Evolutionary conservation across 2,113 vertebrate genomes (phyloP).

Genomic region (Ramphastos sulfuratus): DNA sequence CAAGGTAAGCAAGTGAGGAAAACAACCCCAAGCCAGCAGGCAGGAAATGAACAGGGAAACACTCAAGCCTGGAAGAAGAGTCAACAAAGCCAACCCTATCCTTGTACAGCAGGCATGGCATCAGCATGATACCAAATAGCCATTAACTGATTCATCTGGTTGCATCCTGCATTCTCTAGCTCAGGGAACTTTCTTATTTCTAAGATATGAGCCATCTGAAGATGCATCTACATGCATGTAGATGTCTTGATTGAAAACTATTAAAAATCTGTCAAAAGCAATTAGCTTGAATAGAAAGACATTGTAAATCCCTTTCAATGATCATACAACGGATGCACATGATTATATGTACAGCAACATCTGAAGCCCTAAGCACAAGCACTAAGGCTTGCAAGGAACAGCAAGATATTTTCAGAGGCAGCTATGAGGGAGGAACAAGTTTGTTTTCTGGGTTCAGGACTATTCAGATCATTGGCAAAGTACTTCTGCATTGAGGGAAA

Average conservation of each 20-base stretch:
- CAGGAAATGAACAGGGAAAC: no score
- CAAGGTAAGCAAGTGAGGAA: no score
- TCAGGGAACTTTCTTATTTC: not conserved
- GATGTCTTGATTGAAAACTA: not conserved
- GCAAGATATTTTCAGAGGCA: not conserved
- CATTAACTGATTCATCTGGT: no score
- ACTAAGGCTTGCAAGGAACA: not conserved
- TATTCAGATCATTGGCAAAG: not conserved
- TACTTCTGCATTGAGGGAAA: not conserved
- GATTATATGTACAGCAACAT: not conserved
- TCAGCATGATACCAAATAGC: no score
- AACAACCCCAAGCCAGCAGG: no score
- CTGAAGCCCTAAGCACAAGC: not conserved
- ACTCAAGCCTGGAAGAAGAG: no score
- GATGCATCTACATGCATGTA: not conserved
- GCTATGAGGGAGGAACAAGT: not conserved
- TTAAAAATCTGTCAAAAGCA: not conserved
- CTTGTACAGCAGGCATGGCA: no score
- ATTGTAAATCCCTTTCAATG: not conserved
- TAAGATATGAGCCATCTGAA: not conserved
- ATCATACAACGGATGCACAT: accelerated
- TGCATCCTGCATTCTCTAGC: not conserved
- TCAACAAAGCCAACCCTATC: no score
- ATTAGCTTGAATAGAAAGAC: not conserved
- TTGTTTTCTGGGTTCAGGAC: not conserved